These are phyloP conservation scores for Drosophila littoralis DNA, from an alignment of 1,140 invertebrate genomes.

Conservation along the genomic window DNA sequence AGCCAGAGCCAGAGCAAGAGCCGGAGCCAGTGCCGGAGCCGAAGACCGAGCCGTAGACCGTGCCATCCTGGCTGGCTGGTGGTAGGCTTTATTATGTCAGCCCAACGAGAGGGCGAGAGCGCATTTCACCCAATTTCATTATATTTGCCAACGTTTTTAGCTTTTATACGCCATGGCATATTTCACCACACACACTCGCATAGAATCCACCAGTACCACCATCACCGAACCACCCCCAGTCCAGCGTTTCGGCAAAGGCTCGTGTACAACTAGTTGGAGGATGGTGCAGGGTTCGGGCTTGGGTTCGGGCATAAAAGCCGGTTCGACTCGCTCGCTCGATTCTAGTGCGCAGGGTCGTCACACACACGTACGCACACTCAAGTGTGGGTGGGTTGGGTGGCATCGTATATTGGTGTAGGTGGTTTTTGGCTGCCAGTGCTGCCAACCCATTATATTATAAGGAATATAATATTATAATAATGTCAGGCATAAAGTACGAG, in stretches of 20 bases:
- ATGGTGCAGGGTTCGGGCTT: constrained; percentile 1
- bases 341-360: constrained; percentile 30
- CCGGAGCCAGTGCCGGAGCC: constrained; percentile 10
- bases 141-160: constrained; percentile 83
- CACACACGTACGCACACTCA: background rate
- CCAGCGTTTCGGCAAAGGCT: constrained; percentile 11
- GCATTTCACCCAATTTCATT: constrained; percentile 82
- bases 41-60: constrained; percentile 3
- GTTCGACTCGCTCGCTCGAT: constrained; percentile 13
- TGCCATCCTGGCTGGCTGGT: constrained; percentile 31
- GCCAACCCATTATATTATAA: constrained; percentile 82
- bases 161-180: constrained; percentile 83
- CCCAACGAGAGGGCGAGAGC: constrained; percentile 23
- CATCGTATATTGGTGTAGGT: constrained; percentile 39
- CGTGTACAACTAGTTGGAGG: background rate
- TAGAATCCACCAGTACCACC: constrained; percentile 17
- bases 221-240: constrained; percentile 36
- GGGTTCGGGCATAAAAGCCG: constrained; percentile 34
- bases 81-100: constrained; percentile 81
- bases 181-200: constrained; percentile 74
- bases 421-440: constrained; percentile 67
- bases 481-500: constrained; percentile 78
- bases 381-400: constrained; percentile 40
- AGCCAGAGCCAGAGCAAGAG: constrained; percentile 22
- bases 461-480: constrained; percentile 82